Evolutionary conservation across 2,797 vertebrate genomes (phyloP), one percentile per base, ranked within the genome.

Genomic region (Typhlichthys eigenmanni): DNA sequence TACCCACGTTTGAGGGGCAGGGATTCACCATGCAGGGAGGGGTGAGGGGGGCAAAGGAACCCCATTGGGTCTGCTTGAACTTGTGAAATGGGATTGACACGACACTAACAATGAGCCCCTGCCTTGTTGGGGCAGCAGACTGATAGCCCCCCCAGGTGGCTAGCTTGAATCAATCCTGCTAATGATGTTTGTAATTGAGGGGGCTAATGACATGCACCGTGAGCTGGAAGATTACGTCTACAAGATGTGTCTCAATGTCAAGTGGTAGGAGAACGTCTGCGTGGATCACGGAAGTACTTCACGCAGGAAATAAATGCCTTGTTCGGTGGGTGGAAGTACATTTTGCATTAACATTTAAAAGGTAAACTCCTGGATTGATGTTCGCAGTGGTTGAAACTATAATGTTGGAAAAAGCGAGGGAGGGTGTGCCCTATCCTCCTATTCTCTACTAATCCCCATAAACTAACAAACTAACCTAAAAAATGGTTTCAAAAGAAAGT

Each of bases 181-280:
- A 89, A 90, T 89, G 86, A 91, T 90, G 89, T 90, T 90, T 89
- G 88, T 89, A 90, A 91, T 90, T 89, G 83, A 89, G 87, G 71
- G 75, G 80, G 80, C 79, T 90, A 90, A 92, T 92, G 89, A 92
- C 87, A 83, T 82, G 86, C 86, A 85, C 83, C 72, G 84, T 86
- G 76, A 85, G 85, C 85, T 81, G 77, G 81, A 86, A 89, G 87
- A 90, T 87, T 87, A 83, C 65, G 80, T 85, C 79, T 79, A 68
- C 57, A 79, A 84, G 82, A 87, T 63, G 64, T 68, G 72, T 83
- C 71, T 85, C 47, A 48, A 71, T 84, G 84, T 83, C 78, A 81
- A 85, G 72, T 79, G 68, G 74, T 45, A 46, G 58, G 68, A 60
- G 65, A 65, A 81, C 65, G 60, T 55, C 52, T 68, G 9, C 16